These are phyloP conservation scores for Brotula barbata DNA, from an alignment of 2,797 vertebrate genomes.

Conservation along the genomic window DNA sequence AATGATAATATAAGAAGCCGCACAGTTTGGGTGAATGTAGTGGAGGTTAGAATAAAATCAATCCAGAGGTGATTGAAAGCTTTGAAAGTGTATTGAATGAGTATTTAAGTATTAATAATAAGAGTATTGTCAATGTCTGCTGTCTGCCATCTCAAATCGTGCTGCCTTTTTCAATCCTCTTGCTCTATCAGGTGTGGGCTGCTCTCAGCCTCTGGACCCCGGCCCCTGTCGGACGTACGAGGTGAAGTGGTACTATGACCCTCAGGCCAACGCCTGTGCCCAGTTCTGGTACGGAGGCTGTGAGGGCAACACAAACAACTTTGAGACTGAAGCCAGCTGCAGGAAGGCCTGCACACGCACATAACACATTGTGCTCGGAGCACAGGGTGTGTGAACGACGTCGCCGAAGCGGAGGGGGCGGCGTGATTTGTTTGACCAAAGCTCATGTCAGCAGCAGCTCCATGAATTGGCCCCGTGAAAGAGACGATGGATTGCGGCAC, in stretches of 20 bases:
- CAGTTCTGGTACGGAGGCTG: conserved; percentile 91
- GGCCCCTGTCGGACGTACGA: conserved; percentile 81
- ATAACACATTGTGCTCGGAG: conserved; percentile 46
- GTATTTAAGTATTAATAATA: too few relatives aligned
- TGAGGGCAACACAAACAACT: conserved; percentile 83
- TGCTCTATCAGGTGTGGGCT: conserved; percentile 75
- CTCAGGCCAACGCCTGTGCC: conserved; percentile 82
- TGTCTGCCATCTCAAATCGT: too few relatives aligned
- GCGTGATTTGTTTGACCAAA: conserved; percentile 11
- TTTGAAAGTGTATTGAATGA: too few relatives aligned
- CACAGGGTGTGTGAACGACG: conserved; percentile 5
- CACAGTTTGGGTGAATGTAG: too few relatives aligned
- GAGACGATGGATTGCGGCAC: background rate
- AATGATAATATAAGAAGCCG: too few relatives aligned
- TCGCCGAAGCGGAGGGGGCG: too few relatives aligned
- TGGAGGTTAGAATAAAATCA: too few relatives aligned
- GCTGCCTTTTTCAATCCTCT: too few relatives aligned
- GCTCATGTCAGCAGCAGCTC: conserved; percentile 13
- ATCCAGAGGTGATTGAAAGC: too few relatives aligned
- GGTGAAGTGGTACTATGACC: conserved; percentile 87
- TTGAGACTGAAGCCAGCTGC: conserved; percentile 82
- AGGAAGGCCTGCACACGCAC: conserved; percentile 71
- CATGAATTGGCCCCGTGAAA: conserved; percentile 3
- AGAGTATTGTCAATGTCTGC: too few relatives aligned
- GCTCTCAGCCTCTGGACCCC: conserved; percentile 76